phyloP scores from a whole-genome alignment of 2,888 invertebrate species.

The Apomyelois bistriatella region DNA sequence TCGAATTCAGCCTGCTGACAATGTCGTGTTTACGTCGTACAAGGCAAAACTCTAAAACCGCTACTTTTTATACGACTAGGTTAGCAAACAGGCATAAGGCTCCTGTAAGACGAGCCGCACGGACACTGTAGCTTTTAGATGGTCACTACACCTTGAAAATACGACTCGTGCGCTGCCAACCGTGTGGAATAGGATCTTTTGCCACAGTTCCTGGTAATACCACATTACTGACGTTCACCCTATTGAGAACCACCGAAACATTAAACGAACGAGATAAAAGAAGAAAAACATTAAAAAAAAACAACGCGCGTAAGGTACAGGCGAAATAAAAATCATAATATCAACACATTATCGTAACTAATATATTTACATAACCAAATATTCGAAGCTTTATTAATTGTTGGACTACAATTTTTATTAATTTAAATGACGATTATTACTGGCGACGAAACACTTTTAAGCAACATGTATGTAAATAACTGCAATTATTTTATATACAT shows the following conservation, averaged over 20 bases:
- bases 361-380: conserved; percentile 38
- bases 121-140: no score
- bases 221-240: background rate
- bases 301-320: conserved; percentile 31
- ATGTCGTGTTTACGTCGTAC: background rate
- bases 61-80: background rate
- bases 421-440: background rate
- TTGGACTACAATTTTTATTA: background rate
- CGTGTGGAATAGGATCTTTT: no score
- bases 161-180: background rate
- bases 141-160: background rate
- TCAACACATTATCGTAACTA: conserved; percentile 40
- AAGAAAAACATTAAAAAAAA: background rate
- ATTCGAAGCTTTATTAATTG: background rate
- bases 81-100: no score
- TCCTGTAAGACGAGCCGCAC: no score
- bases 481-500: background rate
- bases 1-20: background rate
- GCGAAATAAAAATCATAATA: conserved; percentile 36
- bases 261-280: background rate
- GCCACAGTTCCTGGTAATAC: no score
- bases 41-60: background rate
- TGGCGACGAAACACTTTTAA: background rate
- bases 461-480: background rate
- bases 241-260: conserved; percentile 6